Evolutionary conservation across 2,888 invertebrate species (phyloP).

Genomic region (Amblyjoppa fuscipennis): DNA sequence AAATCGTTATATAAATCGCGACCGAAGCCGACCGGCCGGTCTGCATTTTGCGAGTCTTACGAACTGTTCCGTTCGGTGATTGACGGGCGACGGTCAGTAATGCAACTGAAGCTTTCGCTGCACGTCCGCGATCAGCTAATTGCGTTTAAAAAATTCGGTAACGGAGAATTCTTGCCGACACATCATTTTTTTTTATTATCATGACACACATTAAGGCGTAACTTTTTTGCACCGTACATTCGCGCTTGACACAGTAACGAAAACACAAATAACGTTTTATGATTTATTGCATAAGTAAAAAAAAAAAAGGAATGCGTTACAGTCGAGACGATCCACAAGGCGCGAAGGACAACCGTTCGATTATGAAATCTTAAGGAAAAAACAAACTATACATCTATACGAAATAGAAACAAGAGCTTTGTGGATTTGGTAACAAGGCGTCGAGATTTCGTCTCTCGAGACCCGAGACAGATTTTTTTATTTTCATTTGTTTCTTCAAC

Average conservation of each 20-base stretch:
- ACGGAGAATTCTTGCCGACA: constrained; percentile 23
- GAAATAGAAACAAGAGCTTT: constrained; percentile 36
- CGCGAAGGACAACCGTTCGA: not conserved
- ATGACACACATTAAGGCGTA: constrained; percentile 6
- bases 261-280: not conserved
- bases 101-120: constrained; percentile 32
- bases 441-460: constrained; percentile 7
- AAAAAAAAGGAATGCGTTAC: not conserved
- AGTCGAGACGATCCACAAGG: not conserved
- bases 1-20: constrained; percentile 15
- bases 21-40: not conserved
- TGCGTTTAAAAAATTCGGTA: not conserved
- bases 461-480: constrained; percentile 5
- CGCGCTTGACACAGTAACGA: not conserved
- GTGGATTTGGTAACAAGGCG: constrained; percentile 48
- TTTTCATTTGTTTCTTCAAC: not conserved
- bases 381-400: constrained; percentile 45
- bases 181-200: constrained; percentile 17
- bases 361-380: constrained; percentile 40
- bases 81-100: not conserved
- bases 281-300: constrained; percentile 8
- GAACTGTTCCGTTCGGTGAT: not conserved
- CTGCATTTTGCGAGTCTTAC: constrained; percentile 38
- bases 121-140: not conserved
- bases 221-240: not conserved